Conservation (phyloP, 2,888 invertebrate species). For the Platycheirus rosarum region DNA sequence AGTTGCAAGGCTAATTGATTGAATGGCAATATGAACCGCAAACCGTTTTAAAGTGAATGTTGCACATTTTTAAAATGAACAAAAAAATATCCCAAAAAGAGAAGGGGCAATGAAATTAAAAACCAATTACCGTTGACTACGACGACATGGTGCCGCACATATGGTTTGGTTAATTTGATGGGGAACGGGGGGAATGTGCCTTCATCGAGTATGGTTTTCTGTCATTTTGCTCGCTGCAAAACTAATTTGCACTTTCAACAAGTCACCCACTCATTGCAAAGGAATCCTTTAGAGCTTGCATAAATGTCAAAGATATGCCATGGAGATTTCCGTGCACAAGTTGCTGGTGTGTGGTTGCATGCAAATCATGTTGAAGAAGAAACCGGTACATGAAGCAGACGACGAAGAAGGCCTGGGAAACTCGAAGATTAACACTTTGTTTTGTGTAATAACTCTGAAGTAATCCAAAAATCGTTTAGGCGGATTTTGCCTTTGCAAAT, state of each 20-base stretch:
- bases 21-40: conserved; percentile 40
- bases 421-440: conserved; percentile 16
- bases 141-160: background rate
- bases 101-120: conserved; percentile 39
- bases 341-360: background rate
- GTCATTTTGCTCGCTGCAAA: conserved; percentile 24
- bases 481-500: no score
- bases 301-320: background rate
- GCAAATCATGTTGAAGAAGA: conserved; percentile 32
- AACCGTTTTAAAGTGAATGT: conserved; percentile 33
- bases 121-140: conserved; percentile 50
- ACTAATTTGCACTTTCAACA: conserved; percentile 42
- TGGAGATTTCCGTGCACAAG: conserved; percentile 17
- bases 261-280: conserved; percentile 3
- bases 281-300: background rate
- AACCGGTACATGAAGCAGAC: background rate
- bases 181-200: background rate
- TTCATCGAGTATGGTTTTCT: background rate
- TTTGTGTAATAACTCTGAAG: conserved; percentile 26
- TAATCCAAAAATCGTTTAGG: no score
- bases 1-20: conserved; percentile 50
- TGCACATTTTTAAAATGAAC: conserved; percentile 23
- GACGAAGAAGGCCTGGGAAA: background rate
- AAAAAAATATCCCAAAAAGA: background rate
- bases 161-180: conserved; percentile 26